These are phyloP conservation scores for Muscina levida DNA, from an alignment of 2,888 invertebrate genomes.

Conservation along the genomic window DNA sequence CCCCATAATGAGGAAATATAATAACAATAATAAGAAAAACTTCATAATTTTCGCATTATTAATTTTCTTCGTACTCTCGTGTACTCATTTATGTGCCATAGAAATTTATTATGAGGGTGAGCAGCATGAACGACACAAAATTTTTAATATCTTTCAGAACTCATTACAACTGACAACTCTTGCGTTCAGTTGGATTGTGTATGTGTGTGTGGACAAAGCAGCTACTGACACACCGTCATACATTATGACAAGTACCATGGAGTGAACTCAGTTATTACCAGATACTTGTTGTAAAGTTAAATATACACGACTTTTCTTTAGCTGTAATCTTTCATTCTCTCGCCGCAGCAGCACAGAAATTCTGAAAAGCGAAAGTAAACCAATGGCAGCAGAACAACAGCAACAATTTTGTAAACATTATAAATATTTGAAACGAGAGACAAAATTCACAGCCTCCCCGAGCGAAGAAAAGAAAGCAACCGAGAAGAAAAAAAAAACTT, in stretches of 20 bases:
- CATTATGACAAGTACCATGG: constrained; percentile 49
- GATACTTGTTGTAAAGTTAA: constrained; percentile 28
- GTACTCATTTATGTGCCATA: constrained; percentile 1
- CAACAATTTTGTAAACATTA: constrained; percentile 46
- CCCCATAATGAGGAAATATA: constrained; percentile 12
- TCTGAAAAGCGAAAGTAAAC: constrained; percentile 35
- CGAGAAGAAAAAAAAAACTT: not conserved
- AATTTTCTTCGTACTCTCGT: constrained; percentile 28
- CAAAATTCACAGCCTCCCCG: constrained; percentile 5
- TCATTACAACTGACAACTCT: constrained; percentile 32
- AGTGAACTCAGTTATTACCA: constrained; percentile 11
- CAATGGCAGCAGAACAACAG: constrained; percentile 6
- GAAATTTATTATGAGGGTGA: constrained; percentile 32
- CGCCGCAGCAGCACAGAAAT: constrained; percentile 4
- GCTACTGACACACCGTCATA: too few relatives aligned
- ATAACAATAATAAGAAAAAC: too few relatives aligned
- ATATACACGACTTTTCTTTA: constrained; percentile 21
- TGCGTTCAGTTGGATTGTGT: too few relatives aligned
- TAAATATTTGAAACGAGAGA: constrained; percentile 42
- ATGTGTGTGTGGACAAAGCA: too few relatives aligned
- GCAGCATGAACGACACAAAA: constrained; percentile 7
- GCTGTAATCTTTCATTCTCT: constrained; percentile 18
- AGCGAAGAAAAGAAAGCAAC: not conserved
- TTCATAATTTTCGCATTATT: constrained; percentile 35
- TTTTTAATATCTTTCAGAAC: constrained; percentile 37